These are phyloP conservation scores for Dexiosoma caninum DNA, from an alignment of 2,888 invertebrate genomes.

Conservation along the genomic window DNA sequence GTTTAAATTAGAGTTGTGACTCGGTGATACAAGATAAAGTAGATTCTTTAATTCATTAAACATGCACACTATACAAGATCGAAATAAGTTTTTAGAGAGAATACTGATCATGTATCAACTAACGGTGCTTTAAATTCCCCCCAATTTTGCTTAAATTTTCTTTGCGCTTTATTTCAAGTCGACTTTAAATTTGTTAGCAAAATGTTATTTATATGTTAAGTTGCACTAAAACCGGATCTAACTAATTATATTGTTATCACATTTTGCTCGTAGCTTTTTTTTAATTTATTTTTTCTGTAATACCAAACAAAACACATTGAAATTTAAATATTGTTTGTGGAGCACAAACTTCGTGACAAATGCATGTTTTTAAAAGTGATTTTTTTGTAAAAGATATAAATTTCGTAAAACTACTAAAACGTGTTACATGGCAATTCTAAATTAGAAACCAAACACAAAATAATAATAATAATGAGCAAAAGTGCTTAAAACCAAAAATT, in stretches of 20 bases:
- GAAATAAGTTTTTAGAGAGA: no score
- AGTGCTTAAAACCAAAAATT: constrained; percentile 45
- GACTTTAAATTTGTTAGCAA: no score
- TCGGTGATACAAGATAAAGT: no score
- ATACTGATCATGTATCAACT: no score
- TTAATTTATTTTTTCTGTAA: neutral
- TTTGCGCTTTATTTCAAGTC: no score
- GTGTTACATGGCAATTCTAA: constrained; percentile 47
- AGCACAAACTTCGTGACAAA: constrained; percentile 40
- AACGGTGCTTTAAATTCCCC: no score
- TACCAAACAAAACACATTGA: neutral
- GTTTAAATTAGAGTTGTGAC: no score
- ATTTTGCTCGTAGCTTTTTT: constrained; percentile 15
- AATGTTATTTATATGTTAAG: no score
- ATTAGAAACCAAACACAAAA: neutral
- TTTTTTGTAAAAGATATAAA: neutral
- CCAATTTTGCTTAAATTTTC: no score
- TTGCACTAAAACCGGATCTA: no score
- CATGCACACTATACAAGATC: no score
- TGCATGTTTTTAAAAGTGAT: neutral
- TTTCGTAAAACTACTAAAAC: constrained; percentile 31
- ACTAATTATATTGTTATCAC: constrained; percentile 14
- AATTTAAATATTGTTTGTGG: neutral
- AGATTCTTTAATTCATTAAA: no score
- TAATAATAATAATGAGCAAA: neutral